Evolutionary conservation across 2,113 vertebrate species (phyloP), one percentile per base, ranked within the genome.

Genomic region (Pagrus major): DNA sequence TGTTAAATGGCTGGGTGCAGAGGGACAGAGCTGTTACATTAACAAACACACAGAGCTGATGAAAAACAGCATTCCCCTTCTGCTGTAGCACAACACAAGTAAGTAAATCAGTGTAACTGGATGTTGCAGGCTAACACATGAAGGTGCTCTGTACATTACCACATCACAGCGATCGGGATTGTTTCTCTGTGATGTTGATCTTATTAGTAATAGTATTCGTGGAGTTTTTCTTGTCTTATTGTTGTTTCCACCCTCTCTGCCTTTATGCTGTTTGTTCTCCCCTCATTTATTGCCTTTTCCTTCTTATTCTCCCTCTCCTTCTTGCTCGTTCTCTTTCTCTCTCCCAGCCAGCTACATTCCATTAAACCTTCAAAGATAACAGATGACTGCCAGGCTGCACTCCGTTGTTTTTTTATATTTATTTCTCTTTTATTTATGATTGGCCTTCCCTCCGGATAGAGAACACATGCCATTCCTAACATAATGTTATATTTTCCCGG

Each of bases 281-380:
- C 4, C 44, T 82, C 59, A 47, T 85, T 73, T 73, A 64, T 65
- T 81, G 63, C 52, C 29, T 49, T 44, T 51, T 76, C 33, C 59
- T 66, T 55, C 42, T 69, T 23, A 66, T 65, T 63, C 35, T 49
- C 55, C 16, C 6, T 69, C 51, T 35, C 9, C 8, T 49, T 33
- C 16, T 55, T 70, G 6, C 21, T 37, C 18, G 55, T 15, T 37
- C 23, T 55, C 23, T 11, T 54, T 58, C 6, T 44, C 52, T 41
- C 80, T 67, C 68, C 69, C 81, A 25, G 80, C 52, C 66, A 75
- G 85, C 85, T 80, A 80, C 85, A 81, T 91, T 92, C 86, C 91
- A 92, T 92, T 93, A 93, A 92, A 90, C 86, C 88, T 91, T 93
- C 83, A 85, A 67, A 89, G 86, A 92, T 92, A 93, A 93, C 82